These are phyloP conservation scores for Zaprionus africanus DNA, from an alignment of 1,140 invertebrate genomes.

Conservation along the genomic window DNA sequence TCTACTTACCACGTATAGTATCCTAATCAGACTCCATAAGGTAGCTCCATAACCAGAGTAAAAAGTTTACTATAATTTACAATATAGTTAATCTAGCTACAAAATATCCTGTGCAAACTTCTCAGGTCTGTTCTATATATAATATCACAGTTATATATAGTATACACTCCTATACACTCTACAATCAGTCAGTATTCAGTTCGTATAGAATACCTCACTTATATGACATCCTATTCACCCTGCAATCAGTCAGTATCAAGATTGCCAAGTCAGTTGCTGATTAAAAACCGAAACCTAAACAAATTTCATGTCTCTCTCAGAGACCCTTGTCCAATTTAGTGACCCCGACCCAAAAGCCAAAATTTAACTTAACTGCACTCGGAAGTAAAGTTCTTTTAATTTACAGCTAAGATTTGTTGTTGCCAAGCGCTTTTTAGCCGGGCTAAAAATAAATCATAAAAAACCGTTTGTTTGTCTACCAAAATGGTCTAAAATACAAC, in stretches of 20 bases:
- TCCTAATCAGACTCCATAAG: fast-evolving
- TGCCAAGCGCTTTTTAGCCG: constrained; percentile 60
- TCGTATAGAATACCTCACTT: background rate
- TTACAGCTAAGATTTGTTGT: constrained; percentile 66
- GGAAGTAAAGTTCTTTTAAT: constrained; percentile 61
- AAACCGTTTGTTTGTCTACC: constrained; percentile 78
- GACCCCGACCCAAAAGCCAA: constrained; percentile 40
- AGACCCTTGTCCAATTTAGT: constrained; percentile 11
- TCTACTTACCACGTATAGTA: too few species aligned
- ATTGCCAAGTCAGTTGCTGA: constrained; percentile 1
- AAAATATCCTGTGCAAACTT: background rate
- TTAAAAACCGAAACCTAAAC: background rate
- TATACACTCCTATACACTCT: background rate
- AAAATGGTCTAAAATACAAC: constrained; percentile 80
- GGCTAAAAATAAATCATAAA: constrained; percentile 78
- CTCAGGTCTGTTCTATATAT: too few species aligned
- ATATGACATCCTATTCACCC: background rate
- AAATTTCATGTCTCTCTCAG: background rate
- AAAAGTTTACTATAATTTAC: background rate
- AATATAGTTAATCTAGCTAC: background rate
- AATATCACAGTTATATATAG: background rate
- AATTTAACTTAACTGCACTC: constrained; percentile 63
- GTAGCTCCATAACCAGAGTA: too few species aligned
- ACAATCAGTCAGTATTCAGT: background rate
- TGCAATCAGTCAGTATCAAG: background rate